Percentiles rank a stretch among this genome's conserved stretches.
Conservation (phyloP, 2,888 invertebrate species). For the Apamea epomidion region DNA sequence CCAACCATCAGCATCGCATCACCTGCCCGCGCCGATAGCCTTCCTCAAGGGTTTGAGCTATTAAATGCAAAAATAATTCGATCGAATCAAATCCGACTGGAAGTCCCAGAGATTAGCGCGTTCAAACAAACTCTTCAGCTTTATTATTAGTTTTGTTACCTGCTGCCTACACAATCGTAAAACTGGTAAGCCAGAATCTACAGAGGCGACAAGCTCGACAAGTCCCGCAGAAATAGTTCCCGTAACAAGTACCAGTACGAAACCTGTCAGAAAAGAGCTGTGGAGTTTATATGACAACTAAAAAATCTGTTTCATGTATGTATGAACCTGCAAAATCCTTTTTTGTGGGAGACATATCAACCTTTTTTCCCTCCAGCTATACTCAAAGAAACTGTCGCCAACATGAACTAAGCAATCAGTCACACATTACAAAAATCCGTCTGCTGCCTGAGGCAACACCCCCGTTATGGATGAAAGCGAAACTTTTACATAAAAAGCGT, state of each 20-base stretch:
- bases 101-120: too few relatives aligned
- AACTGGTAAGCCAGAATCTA: too few relatives aligned
- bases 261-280: background rate
- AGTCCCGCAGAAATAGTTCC: background rate
- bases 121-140: too few relatives aligned
- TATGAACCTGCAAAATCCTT: background rate
- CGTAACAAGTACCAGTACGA: background rate
- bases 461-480: slow-evolving; percentile 3
- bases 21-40: too few relatives aligned
- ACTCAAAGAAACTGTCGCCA: slow-evolving; percentile 25
- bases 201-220: background rate
- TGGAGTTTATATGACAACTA: background rate
- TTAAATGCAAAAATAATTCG: too few relatives aligned
- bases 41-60: too few relatives aligned
- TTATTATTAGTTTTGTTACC: too few relatives aligned
- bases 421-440: slow-evolving; percentile 48
- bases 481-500: slow-evolving; percentile 15
- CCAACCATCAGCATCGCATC: too few relatives aligned
- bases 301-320: background rate
- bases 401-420: slow-evolving; percentile 38
- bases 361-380: slow-evolving; percentile 1
- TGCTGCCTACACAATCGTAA: too few relatives aligned
- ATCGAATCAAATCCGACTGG: too few relatives aligned
- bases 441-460: slow-evolving; percentile 40
- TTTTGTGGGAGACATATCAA: background rate